Percentiles rank a stretch among this genome's conserved stretches.
Conservation (phyloP, 2,888 invertebrate species). For the Exocentrus adspersus region DNA sequence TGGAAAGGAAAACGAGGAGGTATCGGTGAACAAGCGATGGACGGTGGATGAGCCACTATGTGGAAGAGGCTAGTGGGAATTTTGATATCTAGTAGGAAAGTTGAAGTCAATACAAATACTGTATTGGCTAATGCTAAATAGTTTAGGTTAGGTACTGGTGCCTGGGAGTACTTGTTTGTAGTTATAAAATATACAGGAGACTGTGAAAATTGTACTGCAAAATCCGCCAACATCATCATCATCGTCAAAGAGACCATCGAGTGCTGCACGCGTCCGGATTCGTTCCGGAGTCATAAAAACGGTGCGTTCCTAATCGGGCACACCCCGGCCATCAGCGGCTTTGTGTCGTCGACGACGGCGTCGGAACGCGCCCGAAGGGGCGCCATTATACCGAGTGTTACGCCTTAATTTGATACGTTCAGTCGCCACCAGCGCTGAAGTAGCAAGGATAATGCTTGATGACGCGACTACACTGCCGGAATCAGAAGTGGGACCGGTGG, state of each 20-base stretch:
- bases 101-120: too few relatives aligned
- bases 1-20: too few relatives aligned
- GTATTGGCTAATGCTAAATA: too few relatives aligned
- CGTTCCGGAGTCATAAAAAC: constrained; percentile 52
- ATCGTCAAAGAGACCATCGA: constrained; percentile 33
- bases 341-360: constrained; percentile 45
- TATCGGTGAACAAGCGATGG: too few relatives aligned
- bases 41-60: too few relatives aligned
- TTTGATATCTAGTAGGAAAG: too few relatives aligned
- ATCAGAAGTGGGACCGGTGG: constrained; percentile 1
- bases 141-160: too few relatives aligned
- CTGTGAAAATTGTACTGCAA: too few relatives aligned
- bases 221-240: too few relatives aligned
- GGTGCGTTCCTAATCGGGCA: constrained; percentile 54
- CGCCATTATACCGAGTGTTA: constrained; percentile 42
- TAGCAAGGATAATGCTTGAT: neutral
- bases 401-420: constrained; percentile 44
- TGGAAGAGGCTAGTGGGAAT: too few relatives aligned
- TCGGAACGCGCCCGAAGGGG: constrained; percentile 37
- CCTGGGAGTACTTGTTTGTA: too few relatives aligned
- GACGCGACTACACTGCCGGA: neutral
- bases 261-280: constrained; percentile 48
- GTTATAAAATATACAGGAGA: too few relatives aligned
- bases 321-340: constrained; percentile 55
- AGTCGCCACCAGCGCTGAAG: constrained; percentile 7